Conservation (phyloP, 2,888 invertebrate genomes). For the Fragum fragum region DNA sequence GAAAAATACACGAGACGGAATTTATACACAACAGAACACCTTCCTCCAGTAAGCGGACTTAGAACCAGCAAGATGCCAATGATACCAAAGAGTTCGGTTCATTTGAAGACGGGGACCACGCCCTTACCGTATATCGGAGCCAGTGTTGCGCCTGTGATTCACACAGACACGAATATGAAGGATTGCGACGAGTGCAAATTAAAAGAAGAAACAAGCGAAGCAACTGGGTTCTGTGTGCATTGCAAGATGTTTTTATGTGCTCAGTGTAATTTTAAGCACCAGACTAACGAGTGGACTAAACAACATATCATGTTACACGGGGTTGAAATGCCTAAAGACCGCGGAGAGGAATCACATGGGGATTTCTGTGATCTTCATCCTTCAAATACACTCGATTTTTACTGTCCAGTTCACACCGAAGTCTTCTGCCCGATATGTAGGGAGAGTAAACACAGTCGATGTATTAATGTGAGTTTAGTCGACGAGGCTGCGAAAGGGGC, state of each 20-base stretch:
- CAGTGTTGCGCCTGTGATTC: constrained; percentile 9
- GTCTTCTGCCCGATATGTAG: constrained; percentile 49
- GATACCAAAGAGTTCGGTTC: neutral
- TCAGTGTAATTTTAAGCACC: constrained; percentile 43
- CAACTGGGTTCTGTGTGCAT: constrained; percentile 39
- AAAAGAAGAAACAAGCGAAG: constrained; percentile 14
- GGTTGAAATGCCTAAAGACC: constrained; percentile 31
- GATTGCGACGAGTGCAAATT: constrained; percentile 46
- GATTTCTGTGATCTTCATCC: constrained; percentile 43
- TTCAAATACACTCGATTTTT: constrained; percentile 41
- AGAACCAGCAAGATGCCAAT: constrained; percentile 18
- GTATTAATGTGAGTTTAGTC: constrained; percentile 31
- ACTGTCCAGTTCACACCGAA: constrained; percentile 41
- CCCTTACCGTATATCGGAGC: constrained; percentile 25
- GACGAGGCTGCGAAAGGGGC: constrained; percentile 39
- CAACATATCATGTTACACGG: constrained; percentile 45
- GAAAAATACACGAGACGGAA: neutral
- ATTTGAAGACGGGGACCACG: constrained; percentile 37
- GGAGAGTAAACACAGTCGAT: constrained; percentile 37
- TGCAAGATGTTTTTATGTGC: constrained; percentile 56
- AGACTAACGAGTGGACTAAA: constrained; percentile 26
- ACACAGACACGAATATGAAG: neutral
- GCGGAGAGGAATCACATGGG: neutral
- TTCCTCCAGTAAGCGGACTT: neutral
- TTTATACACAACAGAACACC: neutral